Base-by-base conservation (phyloP, 2,113 vertebrate genomes). In the Daphoenositta chrysoptera region DNA sequence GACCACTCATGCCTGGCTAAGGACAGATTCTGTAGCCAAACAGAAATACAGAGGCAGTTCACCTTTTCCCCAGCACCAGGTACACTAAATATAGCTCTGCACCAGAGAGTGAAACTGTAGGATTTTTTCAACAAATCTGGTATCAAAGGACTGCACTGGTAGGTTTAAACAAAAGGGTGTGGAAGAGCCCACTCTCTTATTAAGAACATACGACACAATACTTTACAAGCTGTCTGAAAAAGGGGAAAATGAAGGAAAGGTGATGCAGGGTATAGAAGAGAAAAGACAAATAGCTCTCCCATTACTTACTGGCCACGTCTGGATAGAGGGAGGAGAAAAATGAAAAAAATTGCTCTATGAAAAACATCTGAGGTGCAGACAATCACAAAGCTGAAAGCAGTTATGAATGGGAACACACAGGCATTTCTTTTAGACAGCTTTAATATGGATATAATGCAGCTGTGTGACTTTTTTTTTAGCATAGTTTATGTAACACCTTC, bases 391-490 rank as follows among this genome's bases (percentile, higher is more conserved):
- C 70, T 91, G 60, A 90, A 87, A 66, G 66, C 58, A 93, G 37
- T 77, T 83, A 83, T 5, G 2, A 72, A 51, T 1, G 2, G 68
- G 40, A 93, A 86, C 35, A 69, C 39, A 50, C 11, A 91, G 35
- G 30, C 93, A 91, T 88, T 94, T 87, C 45, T 76, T 88, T 83
- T 69, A 83, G 73, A 79, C 88, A 94, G 68, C 18, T 94, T 86
- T 71, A 86, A 42, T 68, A 75, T 6, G 31, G 79, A 93, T 86
- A 53, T 42, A 89, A 18, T 70, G 66, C 90, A 93, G 93, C 83
- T 96, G 82, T 63, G 33, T 64, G 42, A 50, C 20, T 26, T 39
- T 15, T 69, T 44, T 44, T 71, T 61, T 11, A 83, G 31, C 24
- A 4, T 31, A 44, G 31, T 63, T 95, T 92, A 57, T 66, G 10